These are phyloP conservation scores for Aphelinus atriplicis DNA, from an alignment of 1,140 invertebrate species.

Conservation along the genomic window DNA sequence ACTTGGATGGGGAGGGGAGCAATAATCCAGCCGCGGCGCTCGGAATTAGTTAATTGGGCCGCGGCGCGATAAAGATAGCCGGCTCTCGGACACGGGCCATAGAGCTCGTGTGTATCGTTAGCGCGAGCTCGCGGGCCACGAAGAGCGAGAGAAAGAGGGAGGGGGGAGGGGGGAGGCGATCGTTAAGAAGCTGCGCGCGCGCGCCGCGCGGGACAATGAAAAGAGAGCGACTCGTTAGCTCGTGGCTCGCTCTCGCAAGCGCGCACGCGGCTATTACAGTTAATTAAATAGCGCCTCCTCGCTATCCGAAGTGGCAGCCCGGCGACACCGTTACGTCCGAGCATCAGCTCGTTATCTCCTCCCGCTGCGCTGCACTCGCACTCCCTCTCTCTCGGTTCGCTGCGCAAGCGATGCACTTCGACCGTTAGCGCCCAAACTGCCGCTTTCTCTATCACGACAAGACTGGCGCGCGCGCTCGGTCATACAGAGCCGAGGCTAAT, in stretches of 20 bases:
- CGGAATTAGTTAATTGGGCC: slow-evolving; percentile 32
- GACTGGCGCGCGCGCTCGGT: no score
- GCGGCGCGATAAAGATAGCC: slow-evolving; percentile 19
- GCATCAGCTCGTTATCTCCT: no score
- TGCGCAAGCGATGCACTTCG: background rate
- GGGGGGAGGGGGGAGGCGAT: background rate
- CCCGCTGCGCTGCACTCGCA: no score
- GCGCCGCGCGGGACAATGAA: slow-evolving; percentile 24
- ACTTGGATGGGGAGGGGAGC: no score
- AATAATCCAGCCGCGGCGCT: background rate
- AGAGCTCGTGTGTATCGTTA: slow-evolving; percentile 4
- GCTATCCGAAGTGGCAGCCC: background rate
- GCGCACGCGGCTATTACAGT: background rate
- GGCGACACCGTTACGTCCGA: slow-evolving; percentile 14
- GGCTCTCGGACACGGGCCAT: background rate
- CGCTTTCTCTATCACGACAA: no score
- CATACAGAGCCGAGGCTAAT: no score
- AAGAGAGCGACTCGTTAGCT: background rate
- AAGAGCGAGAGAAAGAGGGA: no score
- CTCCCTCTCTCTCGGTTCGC: no score
- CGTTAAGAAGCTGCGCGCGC: background rate
- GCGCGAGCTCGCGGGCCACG: background rate
- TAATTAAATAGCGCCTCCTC: slow-evolving; percentile 30
- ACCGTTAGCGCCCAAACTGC: slow-evolving; percentile 2
- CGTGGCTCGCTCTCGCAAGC: background rate